Evolutionary conservation across 2,888 invertebrate genomes (phyloP), one percentile per base, ranked within the genome.

Genomic region (Melangyna quadrimaculata): DNA sequence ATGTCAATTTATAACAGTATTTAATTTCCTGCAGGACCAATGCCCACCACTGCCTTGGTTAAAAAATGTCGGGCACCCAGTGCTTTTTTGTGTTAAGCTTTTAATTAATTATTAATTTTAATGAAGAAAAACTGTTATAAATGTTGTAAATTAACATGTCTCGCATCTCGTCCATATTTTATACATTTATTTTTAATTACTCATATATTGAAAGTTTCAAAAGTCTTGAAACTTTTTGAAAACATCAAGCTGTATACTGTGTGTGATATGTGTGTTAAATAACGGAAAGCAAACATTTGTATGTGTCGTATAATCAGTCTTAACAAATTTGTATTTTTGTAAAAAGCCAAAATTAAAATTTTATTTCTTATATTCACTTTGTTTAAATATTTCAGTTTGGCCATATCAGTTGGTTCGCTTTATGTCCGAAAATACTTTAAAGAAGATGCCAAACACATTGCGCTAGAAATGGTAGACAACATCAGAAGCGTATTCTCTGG

Each of bases 371-470:
- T n/a, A 48, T n/a, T 0, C 19, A 19, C 1, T 22, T 14, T 22
- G 0, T n/a, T 72, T 71, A 7, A 22, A 24, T 29, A 17, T 77
- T 82, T 79, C 91, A 95, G 96, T 90, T 93, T 96, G 91, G 94
- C 95, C 10, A 95, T 96, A 78, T 95, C 96, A 12, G 95, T 96
- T 35, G 97, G 97, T 32, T 96, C 98, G 8, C 93, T 98, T 6
- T 98, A 98, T 92, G 97, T 98, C 3, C 94, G 96, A 71, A 96
- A 96, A 90, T 96, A 97, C 91, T 98, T 98, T 93, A 95, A 97
- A 88, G 95, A 97, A 90, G 95, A 96, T 71, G 96, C 97, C 0
- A 96, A 97, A 91, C 94, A 95, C 63, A 96, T 95, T 88, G 98
- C 97, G 0, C 91, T 96, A 84, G 96, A 97, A 91, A 97, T 98